Percentiles rank a stretch among this genome's conserved stretches.
Conservation (phyloP, 2,113 vertebrate species). For the Paracyprichromis sp. region DNA sequence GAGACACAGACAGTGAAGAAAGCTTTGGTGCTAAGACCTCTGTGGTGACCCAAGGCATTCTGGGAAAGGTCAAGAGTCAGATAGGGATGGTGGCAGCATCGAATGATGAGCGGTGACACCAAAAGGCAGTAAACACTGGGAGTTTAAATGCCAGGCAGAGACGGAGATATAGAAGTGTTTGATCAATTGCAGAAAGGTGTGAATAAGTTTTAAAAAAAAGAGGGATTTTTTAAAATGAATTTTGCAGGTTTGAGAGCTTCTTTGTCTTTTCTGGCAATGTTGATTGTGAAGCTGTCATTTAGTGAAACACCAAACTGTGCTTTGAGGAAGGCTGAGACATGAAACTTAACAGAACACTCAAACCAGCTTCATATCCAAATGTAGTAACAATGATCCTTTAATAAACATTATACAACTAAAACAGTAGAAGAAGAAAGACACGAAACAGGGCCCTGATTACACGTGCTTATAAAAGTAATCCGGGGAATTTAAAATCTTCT, state of each 20-base stretch:
- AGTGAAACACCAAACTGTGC: neutral
- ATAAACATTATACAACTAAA: neutral
- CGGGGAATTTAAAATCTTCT: neutral
- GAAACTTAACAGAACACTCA: neutral
- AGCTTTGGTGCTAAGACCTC: constrained; percentile 53
- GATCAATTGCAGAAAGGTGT: neutral
- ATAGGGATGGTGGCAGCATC: constrained; percentile 52
- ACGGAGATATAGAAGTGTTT: neutral
- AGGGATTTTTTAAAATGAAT: neutral
- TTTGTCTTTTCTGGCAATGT: neutral
- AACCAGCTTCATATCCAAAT: neutral
- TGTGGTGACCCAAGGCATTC: constrained; percentile 49
- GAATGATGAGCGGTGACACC: constrained; percentile 64
- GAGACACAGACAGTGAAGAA: constrained; percentile 74
- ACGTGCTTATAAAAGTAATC: neutral
- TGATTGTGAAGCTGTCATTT: neutral
- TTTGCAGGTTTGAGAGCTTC: neutral
- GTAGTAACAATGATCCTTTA: neutral
- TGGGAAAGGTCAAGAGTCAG: constrained; percentile 65
- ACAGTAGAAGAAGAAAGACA: neutral
- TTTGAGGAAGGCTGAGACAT: neutral
- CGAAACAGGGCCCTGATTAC: neutral
- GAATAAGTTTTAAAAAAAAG: neutral
- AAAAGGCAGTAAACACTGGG: neutral
- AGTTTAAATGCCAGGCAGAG: neutral